Base-by-base conservation (phyloP, 2,113 vertebrate genomes). In the Pterocles gutturalis region DNA sequence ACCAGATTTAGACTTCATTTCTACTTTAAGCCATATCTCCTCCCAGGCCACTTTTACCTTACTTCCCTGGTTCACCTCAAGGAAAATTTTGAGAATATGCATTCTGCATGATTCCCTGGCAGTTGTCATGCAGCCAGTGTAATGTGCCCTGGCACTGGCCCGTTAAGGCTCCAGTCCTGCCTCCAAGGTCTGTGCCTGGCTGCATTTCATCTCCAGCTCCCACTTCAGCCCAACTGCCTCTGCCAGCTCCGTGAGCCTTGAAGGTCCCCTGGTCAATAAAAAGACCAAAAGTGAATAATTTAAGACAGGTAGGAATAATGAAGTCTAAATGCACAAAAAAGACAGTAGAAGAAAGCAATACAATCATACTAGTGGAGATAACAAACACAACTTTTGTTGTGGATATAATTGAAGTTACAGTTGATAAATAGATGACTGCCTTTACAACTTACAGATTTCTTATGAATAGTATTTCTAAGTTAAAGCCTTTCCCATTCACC, bases 251-350 rank as follows among this genome's bases (percentile, higher is more conserved):
- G 45, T 53, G n/a, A 94, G 73, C 65, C 55, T 94, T 95, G 91
- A 95, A 91, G 66, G 78, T 91, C 87, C 87, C 19, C 66, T 79
- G 70, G 66, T 76, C 82, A 95, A 84, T 71, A 85, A 90, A 80
- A 94, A 79, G 53, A 87, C 55, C 73, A 84, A 67, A 89, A 92
- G 60, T 46, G 38, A 87, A 58, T 87, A 91, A 89, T 87, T 65
- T 79, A 53, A 87, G 72, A 49, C 51, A n/a, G 20, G 38, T 34
- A 29, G 48, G 91, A 80, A 33, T n/a, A 31, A 71, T 4, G 6
- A 82, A 69, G 9, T 26, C 41, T 82, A 67, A 87, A 64, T 22
- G 34, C 71, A 73, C 46, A 60, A 67, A 91, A 67, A 81, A n/a
- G 33, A 13, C 57, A 71, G 29, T 0, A 1, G 36, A 87, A 89